Evolutionary conservation across 2,113 vertebrate species (phyloP), one percentile per base, ranked within the genome.

Genomic region (Tor tambroides): DNA sequence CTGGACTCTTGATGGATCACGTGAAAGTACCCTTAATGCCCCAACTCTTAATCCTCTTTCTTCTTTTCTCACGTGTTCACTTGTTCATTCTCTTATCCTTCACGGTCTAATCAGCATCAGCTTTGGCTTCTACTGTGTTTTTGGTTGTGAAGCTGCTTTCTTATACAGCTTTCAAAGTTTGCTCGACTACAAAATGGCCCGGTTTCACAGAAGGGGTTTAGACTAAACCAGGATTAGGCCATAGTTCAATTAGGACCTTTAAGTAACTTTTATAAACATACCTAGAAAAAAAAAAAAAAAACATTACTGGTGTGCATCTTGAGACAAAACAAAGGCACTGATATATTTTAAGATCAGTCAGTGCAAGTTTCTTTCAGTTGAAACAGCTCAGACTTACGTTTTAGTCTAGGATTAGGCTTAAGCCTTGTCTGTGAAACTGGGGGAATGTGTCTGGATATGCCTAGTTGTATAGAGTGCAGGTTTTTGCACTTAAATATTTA

Each of bases 1-100:
- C 46, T n/a, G 56, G 41, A 26, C 14, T 43, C 74, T 77, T 85
- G 26, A 88, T 85, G 56, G 85, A 89, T 88, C 88, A 85, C 30
- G n/a, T 82, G 78, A 84, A 85, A 84, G 51, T 38, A 19, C 72
- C 84, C 87, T 89, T 86, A 77, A 82, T 51, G n/a, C 6, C 41
- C 15, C 38, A 17, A 54, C 69, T 81, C n/a, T 38, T 30, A 19
- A 21, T 59, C 54, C 65, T 79, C 65, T 30, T 78, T 78, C 75
- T 30, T 82, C 10, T 65, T 80, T 26, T 63, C 23, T 63, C 15
- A 65, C 6, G 2, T 30, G 56, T 80, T 38, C 7, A n/a, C n/a
- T 23, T 35, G 23, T 23, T 81, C 9, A 8, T 26, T 81, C 35
- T 9, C 32, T 81, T 63, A 41, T 63, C 35, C 46, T 30, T 46